Percentiles rank a stretch among this genome's conserved stretches.
phyloP scores from a whole-genome alignment of 2,113 vertebrate species.

The Nestor notabilis region DNA sequence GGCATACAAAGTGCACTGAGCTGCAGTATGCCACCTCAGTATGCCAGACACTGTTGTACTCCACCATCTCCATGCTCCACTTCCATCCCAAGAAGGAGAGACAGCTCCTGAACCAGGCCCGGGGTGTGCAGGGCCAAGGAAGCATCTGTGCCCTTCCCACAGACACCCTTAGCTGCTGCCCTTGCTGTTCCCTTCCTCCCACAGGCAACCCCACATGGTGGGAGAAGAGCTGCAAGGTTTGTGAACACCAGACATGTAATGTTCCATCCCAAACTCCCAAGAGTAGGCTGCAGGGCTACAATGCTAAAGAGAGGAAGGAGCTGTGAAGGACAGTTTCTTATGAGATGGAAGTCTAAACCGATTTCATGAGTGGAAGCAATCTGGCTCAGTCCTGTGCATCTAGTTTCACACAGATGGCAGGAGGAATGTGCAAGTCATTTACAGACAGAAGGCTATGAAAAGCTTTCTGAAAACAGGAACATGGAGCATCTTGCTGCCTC shows the following conservation, averaged over 20 bases:
- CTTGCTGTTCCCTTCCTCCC: background rate
- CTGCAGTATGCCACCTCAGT: background rate
- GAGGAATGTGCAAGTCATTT: background rate
- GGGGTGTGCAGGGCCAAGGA: background rate
- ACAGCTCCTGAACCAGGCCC: background rate
- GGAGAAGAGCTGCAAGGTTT: background rate
- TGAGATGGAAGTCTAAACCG: conserved; percentile 47
- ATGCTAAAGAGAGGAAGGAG: background rate
- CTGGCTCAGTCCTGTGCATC: conserved; percentile 27
- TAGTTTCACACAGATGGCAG: conserved; percentile 55
- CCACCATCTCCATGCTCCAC: too few relatives aligned
- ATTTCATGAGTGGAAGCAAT: conserved; percentile 4
- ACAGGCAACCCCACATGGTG: accelerated
- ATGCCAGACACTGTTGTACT: background rate
- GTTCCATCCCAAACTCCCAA: background rate
- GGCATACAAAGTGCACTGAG: background rate
- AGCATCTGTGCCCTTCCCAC: background rate
- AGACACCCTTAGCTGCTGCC: background rate
- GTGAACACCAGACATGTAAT: background rate
- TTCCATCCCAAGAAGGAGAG: background rate
- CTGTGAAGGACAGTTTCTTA: background rate
- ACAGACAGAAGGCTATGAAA: background rate
- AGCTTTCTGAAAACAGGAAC: background rate
- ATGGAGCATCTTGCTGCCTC: background rate
- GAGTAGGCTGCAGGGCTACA: background rate